These are phyloP conservation scores for Morbakka virulenta DNA, from an alignment of 30 jellyfish, hydroid and myxozoan species.

Conservation along the genomic window DNA sequence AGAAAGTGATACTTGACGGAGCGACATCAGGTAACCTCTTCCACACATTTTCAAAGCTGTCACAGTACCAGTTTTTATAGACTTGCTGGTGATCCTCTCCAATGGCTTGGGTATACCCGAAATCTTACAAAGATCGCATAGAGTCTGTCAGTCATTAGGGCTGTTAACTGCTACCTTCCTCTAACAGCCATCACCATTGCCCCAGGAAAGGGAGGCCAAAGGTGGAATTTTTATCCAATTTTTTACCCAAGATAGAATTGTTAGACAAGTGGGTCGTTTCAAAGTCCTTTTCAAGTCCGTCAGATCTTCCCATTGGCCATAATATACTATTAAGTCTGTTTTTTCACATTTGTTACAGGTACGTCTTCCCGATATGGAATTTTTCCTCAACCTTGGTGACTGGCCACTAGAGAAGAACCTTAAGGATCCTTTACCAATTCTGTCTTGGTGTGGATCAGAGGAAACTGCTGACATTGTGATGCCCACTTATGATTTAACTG, in stretches of 20 bases:
- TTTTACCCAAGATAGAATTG: neutral
- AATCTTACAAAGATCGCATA: too few species aligned
- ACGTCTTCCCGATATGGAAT: slow-evolving; percentile 80
- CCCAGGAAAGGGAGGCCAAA: neutral
- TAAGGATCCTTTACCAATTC: slow-evolving; percentile 66
- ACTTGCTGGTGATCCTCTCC: too few species aligned
- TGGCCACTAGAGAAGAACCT: slow-evolving; percentile 77
- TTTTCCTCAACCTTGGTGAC: slow-evolving; percentile 88
- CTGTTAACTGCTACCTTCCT: too few species aligned
- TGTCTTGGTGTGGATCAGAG: slow-evolving; percentile 96
- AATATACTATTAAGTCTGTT: neutral
- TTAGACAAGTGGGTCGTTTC: neutral
- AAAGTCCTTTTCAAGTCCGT: neutral
- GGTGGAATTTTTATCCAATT: too few species aligned
- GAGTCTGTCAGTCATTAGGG: too few species aligned
- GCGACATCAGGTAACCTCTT: too few species aligned
- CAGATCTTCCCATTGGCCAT: neutral
- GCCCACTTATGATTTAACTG: slow-evolving; percentile 91
- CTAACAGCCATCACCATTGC: neutral
- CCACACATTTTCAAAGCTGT: too few species aligned
- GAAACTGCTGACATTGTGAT: slow-evolving; percentile 71
- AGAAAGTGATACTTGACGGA: too few species aligned
- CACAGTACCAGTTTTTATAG: too few species aligned
- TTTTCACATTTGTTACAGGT: slow-evolving; percentile 40
- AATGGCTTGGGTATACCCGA: too few species aligned